phyloP scores from a whole-genome alignment of 92 coral and sea anemone genomes.

The Phymanthus crucifer region DNA sequence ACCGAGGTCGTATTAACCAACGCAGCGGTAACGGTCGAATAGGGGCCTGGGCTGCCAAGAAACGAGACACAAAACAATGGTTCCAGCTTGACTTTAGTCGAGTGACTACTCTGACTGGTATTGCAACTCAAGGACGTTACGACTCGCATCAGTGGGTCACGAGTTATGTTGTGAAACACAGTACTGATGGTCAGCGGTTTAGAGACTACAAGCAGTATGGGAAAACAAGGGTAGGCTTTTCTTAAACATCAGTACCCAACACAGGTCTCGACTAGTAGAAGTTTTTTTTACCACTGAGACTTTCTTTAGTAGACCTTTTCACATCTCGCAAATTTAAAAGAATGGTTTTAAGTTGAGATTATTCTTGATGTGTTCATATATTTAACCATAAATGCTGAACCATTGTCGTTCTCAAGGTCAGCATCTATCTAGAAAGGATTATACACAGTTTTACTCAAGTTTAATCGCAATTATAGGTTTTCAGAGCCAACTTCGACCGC shows the following conservation, averaged over 20 bases:
- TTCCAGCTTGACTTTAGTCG: slow-evolving; percentile 73
- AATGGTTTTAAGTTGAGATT: no score
- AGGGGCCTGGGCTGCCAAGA: slow-evolving; percentile 88
- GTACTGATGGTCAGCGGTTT: slow-evolving; percentile 58
- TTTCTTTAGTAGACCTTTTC: no score
- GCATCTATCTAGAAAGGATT: no score
- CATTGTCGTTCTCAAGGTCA: no score
- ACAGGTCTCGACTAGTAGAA: no score
- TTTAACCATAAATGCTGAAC: no score
- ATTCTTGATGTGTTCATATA: no score
- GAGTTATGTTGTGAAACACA: slow-evolving; percentile 54
- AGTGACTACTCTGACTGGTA: slow-evolving; percentile 57
- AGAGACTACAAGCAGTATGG: slow-evolving; percentile 69
- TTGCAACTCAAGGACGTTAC: slow-evolving; percentile 91
- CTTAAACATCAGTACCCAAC: no score
- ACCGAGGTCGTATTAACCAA: slow-evolving; percentile 77
- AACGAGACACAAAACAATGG: slow-evolving; percentile 70
- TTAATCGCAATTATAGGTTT: slow-evolving; percentile 39
- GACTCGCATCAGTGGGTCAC: slow-evolving; percentile 81
- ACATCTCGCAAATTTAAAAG: no score
- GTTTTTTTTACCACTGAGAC: no score
- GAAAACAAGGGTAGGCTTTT: slow-evolving; percentile 59
- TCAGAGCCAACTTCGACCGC: slow-evolving; percentile 84
- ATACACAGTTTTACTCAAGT: no score
- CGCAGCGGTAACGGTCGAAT: slow-evolving; percentile 58